Evolutionary conservation across 1,140 invertebrate species (phyloP).

Genomic region (Leptinotarsa texana): DNA sequence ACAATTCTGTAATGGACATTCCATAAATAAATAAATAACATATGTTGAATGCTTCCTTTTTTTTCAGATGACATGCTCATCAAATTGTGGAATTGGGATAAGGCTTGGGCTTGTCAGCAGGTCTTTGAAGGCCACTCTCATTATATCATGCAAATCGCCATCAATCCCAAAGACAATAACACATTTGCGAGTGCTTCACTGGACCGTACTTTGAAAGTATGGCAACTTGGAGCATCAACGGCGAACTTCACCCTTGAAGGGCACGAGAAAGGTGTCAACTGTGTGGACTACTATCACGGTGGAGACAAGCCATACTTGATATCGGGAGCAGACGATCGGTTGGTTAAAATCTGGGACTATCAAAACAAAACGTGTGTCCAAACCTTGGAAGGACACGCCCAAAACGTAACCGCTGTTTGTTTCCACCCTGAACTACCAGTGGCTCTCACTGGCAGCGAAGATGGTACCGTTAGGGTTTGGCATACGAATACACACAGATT

Average conservation of each 20-base stretch:
- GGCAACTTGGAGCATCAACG: conserved; percentile 78
- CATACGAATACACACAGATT: conserved; percentile 96
- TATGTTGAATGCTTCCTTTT: conserved; percentile 22
- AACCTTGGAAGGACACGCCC: conserved; percentile 94
- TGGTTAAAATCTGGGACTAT: conserved; percentile 99
- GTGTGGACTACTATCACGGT: conserved; percentile 99
- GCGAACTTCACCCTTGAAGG: conserved; percentile 99
- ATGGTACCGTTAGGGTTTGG: conserved; percentile 95
- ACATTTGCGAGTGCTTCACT: conserved; percentile 99
- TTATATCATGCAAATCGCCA: conserved; percentile 99
- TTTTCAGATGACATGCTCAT: conserved; percentile 96
- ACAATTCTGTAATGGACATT: too few relatives aligned
- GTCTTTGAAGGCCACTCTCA: conserved; percentile 98
- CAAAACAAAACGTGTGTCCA: conserved; percentile 99
- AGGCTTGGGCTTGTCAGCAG: conserved; percentile 95
- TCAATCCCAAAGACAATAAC: conserved; percentile 99
- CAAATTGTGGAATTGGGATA: conserved; percentile 99
- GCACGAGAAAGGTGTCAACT: conserved; percentile 98
- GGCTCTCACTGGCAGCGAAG: conserved; percentile 96
- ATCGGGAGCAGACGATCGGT: conserved; percentile 95
- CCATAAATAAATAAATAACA: too few relatives aligned
- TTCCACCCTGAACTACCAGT: conserved; percentile 99
- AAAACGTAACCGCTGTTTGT: conserved; percentile 90
- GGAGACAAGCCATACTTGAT: conserved; percentile 98
- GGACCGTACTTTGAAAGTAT: conserved; percentile 94